Base-by-base conservation (phyloP, 1,140 invertebrate species). In the Drosophila guanche region DNA sequence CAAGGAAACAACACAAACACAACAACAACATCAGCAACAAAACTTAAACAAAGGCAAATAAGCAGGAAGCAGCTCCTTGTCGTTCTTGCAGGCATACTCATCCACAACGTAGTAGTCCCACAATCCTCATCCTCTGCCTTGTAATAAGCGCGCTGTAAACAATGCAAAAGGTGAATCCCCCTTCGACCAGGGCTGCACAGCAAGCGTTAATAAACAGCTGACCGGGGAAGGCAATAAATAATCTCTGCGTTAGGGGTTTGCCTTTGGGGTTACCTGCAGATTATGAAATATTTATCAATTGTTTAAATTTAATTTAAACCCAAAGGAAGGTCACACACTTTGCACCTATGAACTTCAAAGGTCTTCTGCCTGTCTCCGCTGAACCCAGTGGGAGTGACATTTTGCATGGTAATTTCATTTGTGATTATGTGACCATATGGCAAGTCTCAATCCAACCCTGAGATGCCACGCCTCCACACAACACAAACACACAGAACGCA, bases 1-100 rank as follows among this genome's bases (percentile, higher is more conserved):
- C 40, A 61, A 16, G 58, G 51, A 66, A 68, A 68, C 33, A 68
- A 47, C 16, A 53, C 67, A 67, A 55, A 68, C 47, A 68, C 47
- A 70, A 85, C 55, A 76, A 66, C 54, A 78, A 63, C 51, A 62
- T 48, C 57, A 61, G 45, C 70, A 77, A 61, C 59, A 69, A 77
- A 77, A 66, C 59, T 46, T 86, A 70, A 86, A 73, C 65, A 86
- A 74, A 66, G 63, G 69, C 61, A 88, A 86, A 80, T 81, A 80
- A 86, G 66, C 77, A 86, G 81, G 73, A 78, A 78, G 61, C 77
- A 57, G 50, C 59, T 47, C 57, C 43, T 55, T 33, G 29, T 33
- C 29, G 29, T 33, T 8, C 29, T 33, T 3, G 8, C 29, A 33
- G 29, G 7, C 29, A 33, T 10, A 33, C 29, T 33, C 29, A 33